Percentiles rank a stretch among this genome's conserved stretches.
phyloP scores from a whole-genome alignment of 2,888 invertebrate genomes.

The Cephus pygmeus region DNA sequence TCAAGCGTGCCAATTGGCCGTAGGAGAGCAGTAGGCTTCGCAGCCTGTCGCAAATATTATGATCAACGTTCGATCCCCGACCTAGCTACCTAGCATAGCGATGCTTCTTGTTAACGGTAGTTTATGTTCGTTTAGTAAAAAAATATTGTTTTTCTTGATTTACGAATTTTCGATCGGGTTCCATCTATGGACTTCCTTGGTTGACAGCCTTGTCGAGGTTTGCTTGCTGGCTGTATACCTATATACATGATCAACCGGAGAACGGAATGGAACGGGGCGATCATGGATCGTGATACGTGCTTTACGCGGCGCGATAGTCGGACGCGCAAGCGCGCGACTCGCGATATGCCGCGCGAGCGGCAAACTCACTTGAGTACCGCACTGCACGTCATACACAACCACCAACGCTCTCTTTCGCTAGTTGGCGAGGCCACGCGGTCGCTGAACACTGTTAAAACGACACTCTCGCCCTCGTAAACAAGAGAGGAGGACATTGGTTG shows the following conservation, averaged over 20 bases:
- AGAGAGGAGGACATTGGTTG: not conserved
- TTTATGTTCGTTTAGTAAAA: not conserved
- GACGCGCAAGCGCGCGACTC: slow-evolving; percentile 59
- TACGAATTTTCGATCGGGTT: not conserved
- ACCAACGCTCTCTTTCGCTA: slow-evolving; percentile 50
- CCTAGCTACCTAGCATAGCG: not conserved
- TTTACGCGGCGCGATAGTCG: slow-evolving; percentile 31
- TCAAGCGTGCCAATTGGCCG: slow-evolving; percentile 61
- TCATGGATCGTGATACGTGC: slow-evolving; percentile 36
- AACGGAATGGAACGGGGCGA: slow-evolving; percentile 41
- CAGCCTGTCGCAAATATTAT: slow-evolving; percentile 15
- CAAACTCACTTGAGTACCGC: slow-evolving; percentile 65
- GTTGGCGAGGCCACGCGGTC: slow-evolving; percentile 54
- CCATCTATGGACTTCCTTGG: not conserved
- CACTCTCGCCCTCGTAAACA: not conserved
- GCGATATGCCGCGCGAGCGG: slow-evolving; percentile 59
- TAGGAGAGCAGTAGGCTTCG: not conserved
- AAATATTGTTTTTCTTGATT: not conserved
- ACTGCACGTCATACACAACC: slow-evolving; percentile 64
- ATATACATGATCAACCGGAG: slow-evolving; percentile 10
- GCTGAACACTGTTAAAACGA: slow-evolving; percentile 8
- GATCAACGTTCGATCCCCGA: not conserved
- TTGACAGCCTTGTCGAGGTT: not conserved
- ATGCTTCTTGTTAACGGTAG: not conserved
- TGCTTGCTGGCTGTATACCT: slow-evolving; percentile 20